Evolutionary conservation across 2,113 vertebrate genomes (phyloP).

Genomic region (Daubentonia madagascariensis): DNA sequence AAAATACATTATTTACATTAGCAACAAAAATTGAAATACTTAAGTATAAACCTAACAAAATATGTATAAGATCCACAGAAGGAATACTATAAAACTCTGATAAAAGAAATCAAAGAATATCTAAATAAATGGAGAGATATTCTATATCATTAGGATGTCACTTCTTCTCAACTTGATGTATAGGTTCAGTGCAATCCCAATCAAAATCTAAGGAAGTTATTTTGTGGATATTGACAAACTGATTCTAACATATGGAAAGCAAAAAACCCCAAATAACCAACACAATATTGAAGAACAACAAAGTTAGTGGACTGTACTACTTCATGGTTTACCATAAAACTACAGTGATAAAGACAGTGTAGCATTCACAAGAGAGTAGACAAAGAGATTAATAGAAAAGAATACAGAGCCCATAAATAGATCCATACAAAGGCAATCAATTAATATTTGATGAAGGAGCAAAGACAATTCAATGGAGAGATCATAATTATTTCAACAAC

Average conservation of each 20-base stretch:
- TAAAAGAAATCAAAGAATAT: neutral
- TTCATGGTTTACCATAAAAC: neutral
- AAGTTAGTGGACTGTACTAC: neutral
- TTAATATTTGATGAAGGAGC: neutral
- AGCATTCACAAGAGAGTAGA: neutral
- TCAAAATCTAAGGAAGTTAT: neutral
- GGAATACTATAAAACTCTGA: neutral
- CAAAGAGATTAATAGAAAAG: neutral
- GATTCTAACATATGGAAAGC: neutral
- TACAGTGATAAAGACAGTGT: neutral
- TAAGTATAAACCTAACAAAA: neutral
- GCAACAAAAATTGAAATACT: neutral
- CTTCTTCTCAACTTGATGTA: neutral
- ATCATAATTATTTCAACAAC: neutral
- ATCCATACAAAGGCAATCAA: neutral
- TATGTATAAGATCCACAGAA: neutral
- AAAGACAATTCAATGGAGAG: neutral
- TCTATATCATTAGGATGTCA: neutral
- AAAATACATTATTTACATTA: neutral
- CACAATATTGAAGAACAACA: neutral
- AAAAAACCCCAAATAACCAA: neutral
- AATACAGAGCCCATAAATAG: neutral
- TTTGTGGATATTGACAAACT: neutral
- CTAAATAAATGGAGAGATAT: neutral
- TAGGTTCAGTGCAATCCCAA: neutral